Base-by-base conservation (phyloP, 2,113 vertebrate species). In the Hoplias malabaricus region DNA sequence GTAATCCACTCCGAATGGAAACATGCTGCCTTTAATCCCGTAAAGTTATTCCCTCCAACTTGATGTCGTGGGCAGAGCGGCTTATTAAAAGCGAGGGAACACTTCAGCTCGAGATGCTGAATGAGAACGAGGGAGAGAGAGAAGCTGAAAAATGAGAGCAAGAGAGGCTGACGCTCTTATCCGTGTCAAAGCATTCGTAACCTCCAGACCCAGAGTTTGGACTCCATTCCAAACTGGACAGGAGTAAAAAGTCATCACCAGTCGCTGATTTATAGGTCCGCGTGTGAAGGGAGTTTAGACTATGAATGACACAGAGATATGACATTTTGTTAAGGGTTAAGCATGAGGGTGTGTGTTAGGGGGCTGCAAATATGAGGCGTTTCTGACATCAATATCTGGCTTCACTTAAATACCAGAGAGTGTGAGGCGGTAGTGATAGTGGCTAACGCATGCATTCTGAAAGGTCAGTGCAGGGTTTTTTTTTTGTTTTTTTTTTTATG, bases 1-100 rank as follows among this genome's bases (percentile, higher is more conserved):
- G 81, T 86, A 86, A 89, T 88, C 82, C 85, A 59, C 48, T 75
- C 74, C 46, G 82, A 88, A 87, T 83, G 80, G 82, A 86, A 84
- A 77, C 57, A 66, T 54, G 77, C 73, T 69, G 83, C 57, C 73
- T 83, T 81, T 84, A 89, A 89, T 86, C 82, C 83, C 46, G 79
- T 54, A 36, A 69, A 81, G 79, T 77, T 87, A 74, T 86, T 86
- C 82, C 74, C 78, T 84, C 77, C 36, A 70, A 31, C 79, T 67
- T 42, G 12, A 57, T 80, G 84, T 81, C 84, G 80, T 23, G 42
- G 78, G 34, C 33, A 9, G 54, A 34, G 67, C 77, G 5, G 27
- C 13, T 82, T 73, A 84, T 84, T 59, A 84, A 78, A 69, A 33
- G 59, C 19, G 16, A 19, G 48, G 23, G n/a, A 79, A 69, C 40